Base-by-base conservation (phyloP, 1,140 invertebrate species). In the Monochamus saltuarius region DNA sequence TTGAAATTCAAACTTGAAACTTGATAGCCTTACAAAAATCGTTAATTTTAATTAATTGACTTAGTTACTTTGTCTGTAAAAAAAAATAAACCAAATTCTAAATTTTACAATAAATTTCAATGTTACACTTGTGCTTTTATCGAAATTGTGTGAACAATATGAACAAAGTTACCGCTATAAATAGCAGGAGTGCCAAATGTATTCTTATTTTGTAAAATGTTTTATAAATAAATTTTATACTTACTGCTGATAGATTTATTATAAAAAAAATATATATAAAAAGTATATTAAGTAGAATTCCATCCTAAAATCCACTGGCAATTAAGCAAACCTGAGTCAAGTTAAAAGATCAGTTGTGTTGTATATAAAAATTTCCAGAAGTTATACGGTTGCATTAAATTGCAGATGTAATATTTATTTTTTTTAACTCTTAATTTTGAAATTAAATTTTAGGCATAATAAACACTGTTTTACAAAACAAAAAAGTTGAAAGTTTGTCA, bases 131-230 rank as follows among this genome's bases (percentile, higher is more conserved):
- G 49, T 35, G 49, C n/a, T 36, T 51, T 11, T 35, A n/a, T 13
- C 39, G 2, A 40, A 40, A 13, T 35, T 35, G 6, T 51, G 4
- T 35, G 4, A 35, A 13, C 49, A 19, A 16, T 3, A 46, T 46
- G 22, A 29, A 29, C 22, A 37, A 51, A 51, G 49, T 51, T 51
- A 51, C 49, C 49, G 36, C n/a, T n/a, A 35, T 16, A 22, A 51
- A 13, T 11, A 13, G 29, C n/a, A 35, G 22, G 35, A n/a, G 16
- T 51, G 49, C 49, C n/a, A 35, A 51, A 51, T 51, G 49, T 51
- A 51, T 51, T 51, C 19, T 51, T 51, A 51, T 36, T 51, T 51
- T 51, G 29, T 51, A 51, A 51, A 49, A 19, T 49, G 22, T 51
- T 51, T 13, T 13, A 13, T 47, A 47, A 51, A 51, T 51, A 51